A percentile compares a stretch with the other conserved stretches of the same genome.
phyloP scores from a whole-genome alignment of 2,888 invertebrate species.

The Xestobium rufovillosum region DNA sequence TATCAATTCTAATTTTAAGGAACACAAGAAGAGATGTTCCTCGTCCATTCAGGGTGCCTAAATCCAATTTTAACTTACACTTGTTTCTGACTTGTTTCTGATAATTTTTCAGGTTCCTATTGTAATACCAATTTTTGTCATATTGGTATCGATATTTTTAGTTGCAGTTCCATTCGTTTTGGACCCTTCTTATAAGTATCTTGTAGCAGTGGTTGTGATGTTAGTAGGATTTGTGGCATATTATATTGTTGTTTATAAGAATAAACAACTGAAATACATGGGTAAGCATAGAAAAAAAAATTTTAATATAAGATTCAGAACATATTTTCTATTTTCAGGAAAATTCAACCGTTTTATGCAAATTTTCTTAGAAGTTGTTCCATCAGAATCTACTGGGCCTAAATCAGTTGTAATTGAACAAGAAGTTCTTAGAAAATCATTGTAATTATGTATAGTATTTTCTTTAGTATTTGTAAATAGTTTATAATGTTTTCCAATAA shows the following conservation, averaged over 20 bases:
- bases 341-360: constrained; percentile 58
- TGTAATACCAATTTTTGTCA: constrained; percentile 63
- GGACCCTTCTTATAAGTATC: constrained; percentile 68
- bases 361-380: constrained; percentile 60
- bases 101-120: constrained; percentile 55
- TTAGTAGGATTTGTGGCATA: constrained; percentile 63
- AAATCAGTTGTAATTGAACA: not conserved
- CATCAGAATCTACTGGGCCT: no score
- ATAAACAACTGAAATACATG: constrained; percentile 51
- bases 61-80: constrained; percentile 8
- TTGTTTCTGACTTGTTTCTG: no score
- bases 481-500: no score
- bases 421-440: constrained; percentile 1
- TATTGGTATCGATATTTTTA: constrained; percentile 63
- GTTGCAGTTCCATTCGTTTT: constrained; percentile 67
- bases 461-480: no score
- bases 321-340: constrained; percentile 45
- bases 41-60: constrained; percentile 60
- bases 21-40: constrained; percentile 58
- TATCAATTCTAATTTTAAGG: constrained; percentile 65
- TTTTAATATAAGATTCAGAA: not conserved
- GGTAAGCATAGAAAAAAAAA: not conserved
- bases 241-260: constrained; percentile 66
- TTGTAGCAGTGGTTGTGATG: constrained; percentile 67
- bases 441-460: no score